phyloP scores from a whole-genome alignment of 2,888 invertebrate genomes.

The Cerastoderma edule region DNA sequence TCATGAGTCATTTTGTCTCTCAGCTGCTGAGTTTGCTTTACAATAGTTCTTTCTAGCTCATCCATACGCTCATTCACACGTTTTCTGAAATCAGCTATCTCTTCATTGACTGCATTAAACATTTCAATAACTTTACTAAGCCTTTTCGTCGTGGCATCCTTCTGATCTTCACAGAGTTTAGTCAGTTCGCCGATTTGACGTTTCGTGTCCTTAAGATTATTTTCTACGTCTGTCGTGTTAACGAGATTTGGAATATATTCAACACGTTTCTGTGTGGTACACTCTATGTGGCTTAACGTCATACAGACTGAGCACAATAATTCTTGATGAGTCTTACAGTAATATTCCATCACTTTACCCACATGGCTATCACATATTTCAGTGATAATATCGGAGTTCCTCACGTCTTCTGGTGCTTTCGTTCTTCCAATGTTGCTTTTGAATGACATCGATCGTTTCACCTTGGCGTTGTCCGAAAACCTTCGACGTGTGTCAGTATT shows the following conservation, averaged over 20 bases:
- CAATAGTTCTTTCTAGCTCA: neutral
- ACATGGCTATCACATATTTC: conserved; percentile 5
- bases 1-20: neutral
- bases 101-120: neutral
- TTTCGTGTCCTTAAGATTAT: neutral
- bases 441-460: neutral
- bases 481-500: too few species aligned
- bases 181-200: neutral
- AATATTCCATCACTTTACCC: conserved; percentile 11
- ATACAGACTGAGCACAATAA: conserved; percentile 19
- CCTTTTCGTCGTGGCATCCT: conserved; percentile 1
- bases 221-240: neutral
- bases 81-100: conserved; percentile 7
- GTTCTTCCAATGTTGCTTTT: neutral
- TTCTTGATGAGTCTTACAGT: neutral
- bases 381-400: neutral
- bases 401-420: neutral
- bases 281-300: conserved; percentile 1
- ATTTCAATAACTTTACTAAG: neutral
- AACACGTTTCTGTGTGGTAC: neutral
- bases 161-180: neutral
- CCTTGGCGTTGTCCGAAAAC: neutral
- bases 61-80: neutral
- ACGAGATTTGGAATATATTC: conserved; percentile 10
- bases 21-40: neutral